Evolutionary conservation across 2,113 vertebrate species (phyloP), one percentile per base, ranked within the genome.

Genomic region (Pristiophorus japonicus): DNA sequence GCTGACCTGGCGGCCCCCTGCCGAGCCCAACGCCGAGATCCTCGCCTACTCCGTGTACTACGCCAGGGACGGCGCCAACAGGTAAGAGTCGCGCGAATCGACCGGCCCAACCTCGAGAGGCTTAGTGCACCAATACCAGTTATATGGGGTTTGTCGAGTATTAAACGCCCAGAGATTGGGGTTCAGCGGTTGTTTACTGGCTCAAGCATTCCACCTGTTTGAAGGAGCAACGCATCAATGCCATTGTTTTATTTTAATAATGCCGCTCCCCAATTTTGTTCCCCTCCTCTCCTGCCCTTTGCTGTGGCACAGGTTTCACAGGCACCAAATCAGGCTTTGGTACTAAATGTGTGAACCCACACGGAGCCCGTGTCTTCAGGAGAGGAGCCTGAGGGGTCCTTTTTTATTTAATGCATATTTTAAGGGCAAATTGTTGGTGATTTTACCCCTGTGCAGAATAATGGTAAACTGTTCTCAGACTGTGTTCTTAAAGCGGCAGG

Each of bases 31-130:
- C 0, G 99, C 99, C 94, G 99, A 99, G 96, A 99, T 99, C 96
- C 97, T 99, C 95, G 99, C 98, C 97, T 99, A 99, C 96, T 98
- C 98, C 0, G 99, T 99, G 87, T 99, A 98, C 98, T 99, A 99
- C 97, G 98, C 98, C 97, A 98, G 97, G 97, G 99, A 99, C 92
- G 98, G 98, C 65, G 96, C 97, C 65, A 98, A 98, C 97, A 98
- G 99, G 99, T 99, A 97, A 96, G 96, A 96, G 27, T 16, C 78
- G 8, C 22, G 47, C 59, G 42, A n/a, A 14, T 22, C 30, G 34
- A 10, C 10, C 10, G 34, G 51, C 11, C 27, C 34, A 59, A n/a
- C 51, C 22, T 24, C 24, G 6, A 38, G 78, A 67, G 66, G 11
- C 5, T 75, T 34, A 2, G 20, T 55, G 20, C 85, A 51, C 7